Evolutionary conservation across 1,140 invertebrate species (phyloP), one percentile per base, ranked within the genome.

Genomic region (Papilio glaucus): DNA sequence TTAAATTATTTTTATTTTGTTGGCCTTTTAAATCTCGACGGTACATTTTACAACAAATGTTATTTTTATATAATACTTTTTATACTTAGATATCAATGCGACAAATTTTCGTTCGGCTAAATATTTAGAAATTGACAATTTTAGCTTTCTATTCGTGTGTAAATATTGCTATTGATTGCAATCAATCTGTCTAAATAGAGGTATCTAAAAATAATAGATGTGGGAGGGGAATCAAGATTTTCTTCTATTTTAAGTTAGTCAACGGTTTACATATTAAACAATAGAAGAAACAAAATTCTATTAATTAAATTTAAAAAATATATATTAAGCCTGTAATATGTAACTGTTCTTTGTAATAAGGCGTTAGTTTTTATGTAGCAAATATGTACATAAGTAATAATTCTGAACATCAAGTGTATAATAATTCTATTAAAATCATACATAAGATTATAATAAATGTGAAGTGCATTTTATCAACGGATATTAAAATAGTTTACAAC

Each of bases 21-120:
- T 91, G 89, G 89, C 88, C 84, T 91, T 83, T 83, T 88, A 89
- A 87, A 87, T 88, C 85, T 85, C 83, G 82, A 85, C 88, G 89
- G 77, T 88, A 86, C 85, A 91, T 89, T 91, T 91, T 89, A 91
- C 87, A 89, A 89, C 87, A 90, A 89, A 85, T 88, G 82, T 88
- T 82, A 85, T 81, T 85, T 85, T 26, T 26, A 24, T 21, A 49
- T 53, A 57, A 57, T 57, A 78, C 79, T 81, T 81, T 74, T 80
- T 85, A 83, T 81, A 84, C 77, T 87, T 86, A 85, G 75, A 87
- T 81, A 82, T 86, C 76, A 85, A 89, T 87, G 89, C 82, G 84
- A 87, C 81, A 86, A 88, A 74, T 82, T 81, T 84, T 85, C 81
- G 81, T 80, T 82, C 85, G 85, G 85, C 85, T 91, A 89, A 84